A percentile compares a stretch with the other conserved stretches of the same genome.
These are phyloP conservation scores for Atrina japonica DNA, from an alignment of 2,888 invertebrate genomes.

Conservation along the genomic window DNA sequence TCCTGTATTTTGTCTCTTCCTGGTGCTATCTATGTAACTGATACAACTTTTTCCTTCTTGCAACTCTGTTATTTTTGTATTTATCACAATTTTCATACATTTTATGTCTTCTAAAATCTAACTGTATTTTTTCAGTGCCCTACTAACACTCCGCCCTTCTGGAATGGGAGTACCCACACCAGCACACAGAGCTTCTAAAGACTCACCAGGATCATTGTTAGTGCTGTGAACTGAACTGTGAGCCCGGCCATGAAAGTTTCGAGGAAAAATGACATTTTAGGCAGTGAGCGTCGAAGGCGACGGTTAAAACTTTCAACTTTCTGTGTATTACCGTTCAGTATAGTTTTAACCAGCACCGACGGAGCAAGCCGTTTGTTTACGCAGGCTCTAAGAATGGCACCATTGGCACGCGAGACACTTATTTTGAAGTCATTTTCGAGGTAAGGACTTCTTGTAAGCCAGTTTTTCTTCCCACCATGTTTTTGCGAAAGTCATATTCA, in stretches of 20 bases:
- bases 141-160: too few relatives aligned
- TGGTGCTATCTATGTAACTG: too few relatives aligned
- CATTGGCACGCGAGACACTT: not conserved
- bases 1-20: too few relatives aligned
- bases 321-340: conserved; percentile 3
- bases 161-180: too few relatives aligned
- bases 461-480: not conserved
- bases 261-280: conserved; percentile 17
- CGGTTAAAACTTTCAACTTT: conserved; percentile 15
- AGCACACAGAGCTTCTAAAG: too few relatives aligned
- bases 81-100: too few relatives aligned
- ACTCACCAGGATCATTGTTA: conserved; percentile 1
- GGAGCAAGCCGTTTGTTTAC: not conserved
- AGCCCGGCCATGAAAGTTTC: conserved; percentile 12
- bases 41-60: too few relatives aligned
- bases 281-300: conserved; percentile 9
- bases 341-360: not conserved
- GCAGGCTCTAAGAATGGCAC: not conserved
- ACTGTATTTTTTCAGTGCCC: too few relatives aligned
- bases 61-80: too few relatives aligned
- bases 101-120: too few relatives aligned
- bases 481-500: not conserved
- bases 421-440: conserved; percentile 8
- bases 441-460: not conserved
- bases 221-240: not conserved